These are phyloP conservation scores for Phalangium opilio DNA, from an alignment of 2,888 invertebrate genomes.

Conservation along the genomic window DNA sequence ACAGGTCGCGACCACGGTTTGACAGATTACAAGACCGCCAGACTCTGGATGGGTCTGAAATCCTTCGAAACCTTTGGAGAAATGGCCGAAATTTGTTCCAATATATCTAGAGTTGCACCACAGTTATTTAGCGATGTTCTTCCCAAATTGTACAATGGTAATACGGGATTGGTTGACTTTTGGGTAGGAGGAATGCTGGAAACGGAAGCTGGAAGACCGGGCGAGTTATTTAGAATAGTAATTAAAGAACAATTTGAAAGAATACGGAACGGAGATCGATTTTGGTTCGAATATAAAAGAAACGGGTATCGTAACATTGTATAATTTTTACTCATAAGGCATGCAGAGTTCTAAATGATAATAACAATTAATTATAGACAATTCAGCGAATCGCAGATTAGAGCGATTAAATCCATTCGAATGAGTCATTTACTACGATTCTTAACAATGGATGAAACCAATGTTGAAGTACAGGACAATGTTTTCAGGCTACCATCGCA, in stretches of 20 bases:
- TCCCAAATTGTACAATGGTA: no score
- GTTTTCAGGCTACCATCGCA: constrained; percentile 34
- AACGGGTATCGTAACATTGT: constrained; percentile 23
- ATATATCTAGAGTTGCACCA: no score
- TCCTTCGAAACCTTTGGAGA: no score
- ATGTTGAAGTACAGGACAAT: constrained; percentile 35
- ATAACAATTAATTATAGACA: no score
- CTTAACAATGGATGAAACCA: constrained; percentile 32
- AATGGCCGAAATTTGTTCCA: no score
- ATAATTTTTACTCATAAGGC: no score
- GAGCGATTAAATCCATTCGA: constrained; percentile 32
- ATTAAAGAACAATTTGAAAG: constrained; percentile 41
- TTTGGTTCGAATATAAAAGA: constrained; percentile 41
- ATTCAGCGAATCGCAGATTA: constrained; percentile 28
- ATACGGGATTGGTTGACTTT: constrained; percentile 33
- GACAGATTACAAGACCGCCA: constrained; percentile 44
- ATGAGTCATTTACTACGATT: constrained; percentile 38
- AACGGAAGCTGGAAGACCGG: constrained; percentile 35
- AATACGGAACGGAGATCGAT: constrained; percentile 42
- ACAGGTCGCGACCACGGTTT: constrained; percentile 40
- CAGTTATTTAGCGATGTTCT: no score
- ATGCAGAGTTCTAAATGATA: no score
- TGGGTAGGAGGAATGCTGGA: constrained; percentile 45
- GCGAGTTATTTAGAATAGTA: constrained; percentile 37
- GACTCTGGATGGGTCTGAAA: constrained; percentile 30